phyloP scores from a whole-genome alignment of 2,797 vertebrate genomes.

The Poeciliopsis paucimaculata region DNA sequence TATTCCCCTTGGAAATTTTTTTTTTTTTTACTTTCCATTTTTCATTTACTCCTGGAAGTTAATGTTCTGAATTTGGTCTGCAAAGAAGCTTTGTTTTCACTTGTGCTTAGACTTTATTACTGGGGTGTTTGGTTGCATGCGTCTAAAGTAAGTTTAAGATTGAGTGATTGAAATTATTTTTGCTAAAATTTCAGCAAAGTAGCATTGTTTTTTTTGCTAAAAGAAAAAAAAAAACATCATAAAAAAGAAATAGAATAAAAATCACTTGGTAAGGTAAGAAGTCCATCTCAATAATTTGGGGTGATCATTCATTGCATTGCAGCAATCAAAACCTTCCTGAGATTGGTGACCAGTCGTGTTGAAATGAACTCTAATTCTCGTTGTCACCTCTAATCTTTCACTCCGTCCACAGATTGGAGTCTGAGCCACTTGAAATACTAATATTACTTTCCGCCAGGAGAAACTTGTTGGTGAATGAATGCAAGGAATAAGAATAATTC shows the following conservation, averaged over 20 bases:
- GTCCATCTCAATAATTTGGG: not conserved
- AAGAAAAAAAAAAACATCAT: not conserved
- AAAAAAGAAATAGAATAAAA: no score
- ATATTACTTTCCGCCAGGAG: not conserved
- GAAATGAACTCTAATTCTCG: not conserved
- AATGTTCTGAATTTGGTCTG: no score
- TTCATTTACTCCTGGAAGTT: no score
- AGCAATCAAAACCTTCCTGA: not conserved
- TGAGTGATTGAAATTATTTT: not conserved
- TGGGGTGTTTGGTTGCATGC: not conserved
- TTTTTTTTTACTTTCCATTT: no score
- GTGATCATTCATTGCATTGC: not conserved
- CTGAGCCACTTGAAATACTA: not conserved
- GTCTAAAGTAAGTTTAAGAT: not conserved
- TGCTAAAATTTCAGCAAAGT: not conserved
- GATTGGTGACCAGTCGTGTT: not conserved
- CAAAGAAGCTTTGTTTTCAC: no score
- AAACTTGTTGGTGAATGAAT: not conserved
- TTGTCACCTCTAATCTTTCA: not conserved
- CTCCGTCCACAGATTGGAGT: not conserved
- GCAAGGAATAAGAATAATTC: not conserved
- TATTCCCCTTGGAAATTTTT: no score
- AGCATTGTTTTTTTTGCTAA: not conserved
- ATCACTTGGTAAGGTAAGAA: no score
- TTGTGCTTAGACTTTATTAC: no score